Percentiles rank a stretch among this genome's conserved stretches.
These are phyloP conservation scores for Phocoena phocoena DNA, from an alignment of 2,113 vertebrate species.

Conservation along the genomic window DNA sequence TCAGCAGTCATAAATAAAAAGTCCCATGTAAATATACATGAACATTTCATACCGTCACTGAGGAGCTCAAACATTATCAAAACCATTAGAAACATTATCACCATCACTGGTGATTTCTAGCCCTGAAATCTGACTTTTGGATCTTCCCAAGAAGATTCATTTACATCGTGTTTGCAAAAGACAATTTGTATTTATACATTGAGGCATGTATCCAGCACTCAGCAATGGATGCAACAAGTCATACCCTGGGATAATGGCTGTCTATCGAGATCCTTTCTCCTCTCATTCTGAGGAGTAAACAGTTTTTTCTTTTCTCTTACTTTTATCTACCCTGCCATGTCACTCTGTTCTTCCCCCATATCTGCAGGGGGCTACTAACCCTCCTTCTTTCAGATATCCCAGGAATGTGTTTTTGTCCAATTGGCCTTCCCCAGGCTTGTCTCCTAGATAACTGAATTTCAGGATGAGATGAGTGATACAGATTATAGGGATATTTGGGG, in stretches of 20 bases:
- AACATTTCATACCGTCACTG: neutral
- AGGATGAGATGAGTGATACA: neutral
- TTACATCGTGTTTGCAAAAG: constrained; percentile 53
- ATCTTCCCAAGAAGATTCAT: constrained; percentile 25
- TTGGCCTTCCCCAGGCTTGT: neutral
- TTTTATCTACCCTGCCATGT: neutral
- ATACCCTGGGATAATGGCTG: neutral
- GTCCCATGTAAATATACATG: neutral
- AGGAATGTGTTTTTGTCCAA: neutral
- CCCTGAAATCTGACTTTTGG: constrained; percentile 5
- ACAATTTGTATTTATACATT: constrained; percentile 54
- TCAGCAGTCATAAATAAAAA: neutral
- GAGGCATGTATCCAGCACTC: neutral
- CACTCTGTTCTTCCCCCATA: neutral
- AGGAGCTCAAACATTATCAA: neutral
- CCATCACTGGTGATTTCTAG: constrained; percentile 30
- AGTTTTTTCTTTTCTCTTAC: neutral
- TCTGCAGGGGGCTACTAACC: neutral
- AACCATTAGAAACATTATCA: neutral
- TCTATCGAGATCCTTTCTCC: neutral
- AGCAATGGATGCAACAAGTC: constrained; percentile 19
- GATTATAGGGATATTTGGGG: neutral
- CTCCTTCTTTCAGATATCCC: neutral
- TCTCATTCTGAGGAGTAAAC: neutral
- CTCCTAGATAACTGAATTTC: neutral